These are phyloP conservation scores for Acrobasis consociella DNA, from an alignment of 2,888 invertebrate species.

Conservation along the genomic window DNA sequence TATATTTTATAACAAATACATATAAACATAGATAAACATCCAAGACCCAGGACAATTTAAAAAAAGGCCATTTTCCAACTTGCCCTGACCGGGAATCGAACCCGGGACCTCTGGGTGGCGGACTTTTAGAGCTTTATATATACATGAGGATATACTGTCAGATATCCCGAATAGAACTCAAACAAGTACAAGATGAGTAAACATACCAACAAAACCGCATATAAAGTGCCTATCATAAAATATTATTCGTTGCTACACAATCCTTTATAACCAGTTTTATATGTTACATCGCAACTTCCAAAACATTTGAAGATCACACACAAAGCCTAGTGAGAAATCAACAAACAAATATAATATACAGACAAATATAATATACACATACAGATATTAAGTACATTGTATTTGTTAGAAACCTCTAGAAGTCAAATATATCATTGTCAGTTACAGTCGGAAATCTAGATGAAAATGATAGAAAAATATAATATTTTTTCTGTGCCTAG, in stretches of 20 bases:
- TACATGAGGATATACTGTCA: no score
- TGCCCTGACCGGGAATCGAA: no score
- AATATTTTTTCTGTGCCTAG: no score
- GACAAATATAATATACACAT: no score
- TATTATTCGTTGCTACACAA: conserved; percentile 1
- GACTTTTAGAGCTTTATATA: no score
- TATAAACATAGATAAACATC: no score
- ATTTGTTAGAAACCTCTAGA: conserved; percentile 42
- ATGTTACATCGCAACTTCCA: neutral
- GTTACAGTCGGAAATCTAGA: conserved; percentile 38
- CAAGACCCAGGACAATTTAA: no score
- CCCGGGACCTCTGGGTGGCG: no score
- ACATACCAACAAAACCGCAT: neutral
- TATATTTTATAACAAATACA: no score
- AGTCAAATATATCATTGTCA: conserved; percentile 54
- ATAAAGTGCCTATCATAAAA: neutral
- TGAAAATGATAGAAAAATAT: conserved; percentile 26
- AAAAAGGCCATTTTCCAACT: no score
- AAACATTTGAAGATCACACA: neutral
- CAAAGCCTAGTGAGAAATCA: conserved; percentile 2
- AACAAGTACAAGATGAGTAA: no score
- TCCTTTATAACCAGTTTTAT: neutral
- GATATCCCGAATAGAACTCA: no score
- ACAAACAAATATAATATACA: conserved; percentile 11
- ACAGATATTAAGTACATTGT: neutral